Evolutionary conservation across 2,113 vertebrate species (phyloP).

Genomic region (Daphoenositta chrysoptera): DNA sequence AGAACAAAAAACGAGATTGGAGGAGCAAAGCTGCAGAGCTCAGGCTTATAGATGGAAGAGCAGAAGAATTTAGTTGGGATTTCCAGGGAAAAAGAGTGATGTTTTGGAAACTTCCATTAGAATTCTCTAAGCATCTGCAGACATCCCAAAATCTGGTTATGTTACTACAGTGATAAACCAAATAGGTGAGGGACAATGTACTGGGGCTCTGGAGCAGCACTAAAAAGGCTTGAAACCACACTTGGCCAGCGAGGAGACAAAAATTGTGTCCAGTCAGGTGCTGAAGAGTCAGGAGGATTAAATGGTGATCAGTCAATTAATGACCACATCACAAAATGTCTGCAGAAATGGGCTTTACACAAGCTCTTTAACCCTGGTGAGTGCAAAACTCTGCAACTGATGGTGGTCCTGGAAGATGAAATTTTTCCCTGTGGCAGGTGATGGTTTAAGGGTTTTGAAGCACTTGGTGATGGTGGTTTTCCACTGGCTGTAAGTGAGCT

Average conservation of each 20-base stretch:
- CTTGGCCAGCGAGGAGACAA: not conserved
- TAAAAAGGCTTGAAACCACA: not conserved
- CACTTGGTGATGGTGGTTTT: not conserved
- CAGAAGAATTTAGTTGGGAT: not conserved
- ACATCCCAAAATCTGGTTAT: not conserved
- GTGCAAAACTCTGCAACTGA: not conserved
- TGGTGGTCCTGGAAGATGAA: not conserved
- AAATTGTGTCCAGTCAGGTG: not conserved
- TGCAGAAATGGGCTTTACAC: not conserved
- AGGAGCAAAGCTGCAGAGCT: not conserved
- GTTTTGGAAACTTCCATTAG: not conserved
- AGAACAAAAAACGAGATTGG: rapidly evolving
- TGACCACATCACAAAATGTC: not conserved
- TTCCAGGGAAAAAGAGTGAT: not conserved
- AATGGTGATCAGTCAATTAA: not conserved
- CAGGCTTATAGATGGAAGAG: not conserved
- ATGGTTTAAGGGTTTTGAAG: not conserved
- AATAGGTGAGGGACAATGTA: not conserved
- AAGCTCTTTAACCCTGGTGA: not conserved
- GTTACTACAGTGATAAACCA: not conserved
- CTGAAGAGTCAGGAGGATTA: not conserved
- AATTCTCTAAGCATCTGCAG: not conserved
- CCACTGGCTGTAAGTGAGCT: not conserved
- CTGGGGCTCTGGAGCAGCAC: not conserved
- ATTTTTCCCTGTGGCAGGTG: not conserved